Evolutionary conservation across 2,113 vertebrate species (phyloP).

Genomic region (Bubo scandiacus): DNA sequence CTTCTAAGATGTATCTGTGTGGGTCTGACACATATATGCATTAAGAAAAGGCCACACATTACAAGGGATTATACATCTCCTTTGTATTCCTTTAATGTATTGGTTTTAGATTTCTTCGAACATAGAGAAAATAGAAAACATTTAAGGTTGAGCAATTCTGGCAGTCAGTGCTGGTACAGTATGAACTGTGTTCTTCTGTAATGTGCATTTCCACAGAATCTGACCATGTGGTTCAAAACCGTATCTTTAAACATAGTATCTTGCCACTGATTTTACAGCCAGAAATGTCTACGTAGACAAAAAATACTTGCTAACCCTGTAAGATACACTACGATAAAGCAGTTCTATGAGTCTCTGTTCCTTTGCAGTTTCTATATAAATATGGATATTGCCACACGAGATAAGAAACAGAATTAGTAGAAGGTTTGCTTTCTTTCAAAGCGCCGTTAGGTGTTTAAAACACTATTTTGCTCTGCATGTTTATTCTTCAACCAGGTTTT

Average conservation of each 20-base stretch:
- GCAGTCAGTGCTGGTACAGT: no score
- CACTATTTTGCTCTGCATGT: neutral
- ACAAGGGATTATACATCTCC: neutral
- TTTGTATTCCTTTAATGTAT: neutral
- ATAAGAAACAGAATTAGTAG: neutral
- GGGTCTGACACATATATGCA: neutral
- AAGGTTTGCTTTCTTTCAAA: neutral
- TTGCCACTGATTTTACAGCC: neutral
- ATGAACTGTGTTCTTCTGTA: neutral
- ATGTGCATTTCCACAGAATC: neutral
- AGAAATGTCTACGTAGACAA: neutral
- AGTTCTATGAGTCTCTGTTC: neutral
- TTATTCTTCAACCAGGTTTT: neutral
- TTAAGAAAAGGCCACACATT: neutral
- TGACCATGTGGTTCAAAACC: neutral
- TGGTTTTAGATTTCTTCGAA: neutral
- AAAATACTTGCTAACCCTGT: neutral
- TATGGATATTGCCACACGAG: accelerated
- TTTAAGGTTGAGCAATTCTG: neutral
- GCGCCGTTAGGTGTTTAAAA: neutral
- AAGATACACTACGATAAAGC: neutral
- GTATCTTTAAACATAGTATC: neutral
- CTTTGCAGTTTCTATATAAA: neutral
- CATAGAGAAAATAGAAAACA: neutral
- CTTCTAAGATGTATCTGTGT: neutral